A percentile compares a stretch with the other conserved stretches of the same genome.
Conservation (phyloP, 2,797 vertebrate species). For the Salmo trutta region DNA sequence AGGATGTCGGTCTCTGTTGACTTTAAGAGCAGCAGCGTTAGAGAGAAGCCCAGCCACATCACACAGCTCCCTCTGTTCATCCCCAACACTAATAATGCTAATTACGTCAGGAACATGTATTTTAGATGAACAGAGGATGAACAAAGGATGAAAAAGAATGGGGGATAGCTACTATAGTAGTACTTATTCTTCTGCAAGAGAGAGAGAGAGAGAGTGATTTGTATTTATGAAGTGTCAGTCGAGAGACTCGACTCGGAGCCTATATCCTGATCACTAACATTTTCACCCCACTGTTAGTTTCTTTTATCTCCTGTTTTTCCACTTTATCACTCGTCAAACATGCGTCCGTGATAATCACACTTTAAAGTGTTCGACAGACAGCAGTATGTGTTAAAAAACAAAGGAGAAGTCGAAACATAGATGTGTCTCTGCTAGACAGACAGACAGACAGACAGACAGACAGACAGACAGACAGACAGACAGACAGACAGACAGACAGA, state of each 20-base stretch:
- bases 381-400: neutral
- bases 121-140: slow-evolving; percentile 59
- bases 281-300: no score
- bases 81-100: slow-evolving; percentile 69
- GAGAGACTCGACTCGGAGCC: slow-evolving; percentile 20
- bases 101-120: slow-evolving; percentile 75
- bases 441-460: no score
- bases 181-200: neutral
- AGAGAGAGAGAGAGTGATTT: slow-evolving; percentile 59
- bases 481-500: no score
- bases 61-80: neutral
- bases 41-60: slow-evolving; percentile 23
- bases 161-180: slow-evolving; percentile 39
- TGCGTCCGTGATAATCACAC: slow-evolving; percentile 26
- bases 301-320: slow-evolving; percentile 1
- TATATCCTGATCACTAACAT: slow-evolving; percentile 39
- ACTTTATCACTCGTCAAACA: slow-evolving; percentile 69
- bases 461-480: no score
- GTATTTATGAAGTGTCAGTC: slow-evolving; percentile 69
- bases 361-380: neutral
- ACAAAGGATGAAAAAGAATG: slow-evolving; percentile 67
- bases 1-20: neutral
- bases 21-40: neutral
- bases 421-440: neutral
- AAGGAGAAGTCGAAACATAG: neutral